Base-by-base conservation (phyloP, 2,888 invertebrate species). In the Atrina japonica region DNA sequence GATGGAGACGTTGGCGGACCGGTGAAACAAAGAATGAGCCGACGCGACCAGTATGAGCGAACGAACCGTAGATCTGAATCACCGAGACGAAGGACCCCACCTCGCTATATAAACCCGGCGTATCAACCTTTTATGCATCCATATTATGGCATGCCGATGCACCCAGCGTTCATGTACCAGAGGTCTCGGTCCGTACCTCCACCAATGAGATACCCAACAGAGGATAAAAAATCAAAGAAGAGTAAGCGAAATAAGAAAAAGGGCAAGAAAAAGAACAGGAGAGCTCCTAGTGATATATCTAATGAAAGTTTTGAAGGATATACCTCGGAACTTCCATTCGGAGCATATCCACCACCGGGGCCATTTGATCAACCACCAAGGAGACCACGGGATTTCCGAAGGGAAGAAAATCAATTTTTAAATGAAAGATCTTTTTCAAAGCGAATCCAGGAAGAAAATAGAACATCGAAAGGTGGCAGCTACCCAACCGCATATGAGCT, bases 341-440 rank as follows among this genome's bases (percentile, higher is more conserved):
- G 70, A 25, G 45, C 52, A 27, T 73, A 73, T 23, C 60, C 65
- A 0, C 40, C 52, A 1, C 49, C 59, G n/a, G 60, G 71, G 25
- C 72, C 64, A n/a, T 58, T 41, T 30, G 58, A 41, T 43, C 41
- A 60, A 14, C 69, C 64, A n/a, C 66, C 30, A 7, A 40, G 59
- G 35, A 53, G 79, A 16, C 86, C 82, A 23, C 69, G 85, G 30
- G 84, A 86, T 77, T 86, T 86, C 66, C 75, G 85, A 53, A 71
- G 79, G 11, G 63, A 75, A 50, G 82, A 84, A 72, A 85, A 85
- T 50, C 86, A 86, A 67, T 83, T 85, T 61, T 77, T 83, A 73
- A 85, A 86, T 66, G 87, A 88, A 73, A 73, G 78, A 63, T 77
- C 81, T 23, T 85, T 86, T 63, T 77, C 78, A 6, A 77, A 81